Evolutionary conservation across 2,888 invertebrate genomes (phyloP).

Genomic region (Nyleta sp.): DNA sequence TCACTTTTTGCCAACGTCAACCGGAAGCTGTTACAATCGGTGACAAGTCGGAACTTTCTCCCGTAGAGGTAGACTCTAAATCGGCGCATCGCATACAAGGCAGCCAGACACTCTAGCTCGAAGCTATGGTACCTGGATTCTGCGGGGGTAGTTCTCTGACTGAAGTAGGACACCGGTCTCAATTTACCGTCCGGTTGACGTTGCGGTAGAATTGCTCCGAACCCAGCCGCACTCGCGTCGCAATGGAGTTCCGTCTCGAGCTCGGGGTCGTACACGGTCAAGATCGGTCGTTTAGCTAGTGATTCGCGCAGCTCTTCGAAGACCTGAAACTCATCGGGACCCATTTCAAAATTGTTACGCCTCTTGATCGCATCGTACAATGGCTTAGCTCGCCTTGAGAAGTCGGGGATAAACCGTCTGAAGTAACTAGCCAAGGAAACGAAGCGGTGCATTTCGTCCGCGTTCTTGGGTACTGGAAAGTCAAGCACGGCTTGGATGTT

Average conservation of each 20-base stretch:
- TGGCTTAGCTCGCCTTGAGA: slow-evolving; percentile 11
- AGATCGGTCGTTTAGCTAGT: slow-evolving; percentile 45
- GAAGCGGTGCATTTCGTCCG: slow-evolving; percentile 17
- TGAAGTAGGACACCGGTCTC: slow-evolving; percentile 72
- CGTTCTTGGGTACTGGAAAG: slow-evolving; percentile 4
- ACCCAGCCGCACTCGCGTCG: slow-evolving; percentile 73
- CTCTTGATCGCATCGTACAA: slow-evolving; percentile 13
- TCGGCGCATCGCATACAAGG: slow-evolving; percentile 64
- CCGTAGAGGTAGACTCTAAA: slow-evolving; percentile 70
- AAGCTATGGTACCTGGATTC: slow-evolving; percentile 73
- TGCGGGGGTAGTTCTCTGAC: slow-evolving; percentile 67
- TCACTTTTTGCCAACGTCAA: slow-evolving; percentile 69
- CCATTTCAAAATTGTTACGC: slow-evolving; percentile 54
- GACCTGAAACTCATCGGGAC: slow-evolving; percentile 31
- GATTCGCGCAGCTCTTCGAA: slow-evolving; percentile 47
- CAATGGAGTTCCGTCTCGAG: slow-evolving; percentile 74
- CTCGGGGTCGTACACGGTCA: slow-evolving; percentile 56
- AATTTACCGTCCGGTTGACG: slow-evolving; percentile 62
- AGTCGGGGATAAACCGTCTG: slow-evolving; percentile 10
- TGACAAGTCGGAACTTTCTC: slow-evolving; percentile 70
- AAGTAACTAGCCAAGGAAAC: slow-evolving; percentile 24
- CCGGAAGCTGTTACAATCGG: slow-evolving; percentile 71
- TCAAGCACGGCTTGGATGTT: slow-evolving; percentile 4
- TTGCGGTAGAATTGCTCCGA: slow-evolving; percentile 74
- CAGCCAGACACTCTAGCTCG: slow-evolving; percentile 71